These are phyloP conservation scores for Trypoxylus dichotomus DNA, from an alignment of 1,140 invertebrate species.

Conservation along the genomic window DNA sequence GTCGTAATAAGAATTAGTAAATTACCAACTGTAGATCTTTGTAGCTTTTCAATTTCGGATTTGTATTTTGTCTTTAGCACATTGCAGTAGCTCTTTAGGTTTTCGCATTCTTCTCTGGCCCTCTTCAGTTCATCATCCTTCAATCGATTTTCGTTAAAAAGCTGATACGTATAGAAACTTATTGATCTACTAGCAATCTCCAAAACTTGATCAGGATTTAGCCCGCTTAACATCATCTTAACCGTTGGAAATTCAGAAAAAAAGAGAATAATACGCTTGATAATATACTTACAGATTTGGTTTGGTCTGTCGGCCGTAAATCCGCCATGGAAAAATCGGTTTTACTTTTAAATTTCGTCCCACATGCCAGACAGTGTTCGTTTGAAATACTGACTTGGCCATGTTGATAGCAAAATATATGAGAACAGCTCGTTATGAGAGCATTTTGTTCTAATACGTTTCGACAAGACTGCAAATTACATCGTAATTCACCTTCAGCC, in stretches of 20 bases:
- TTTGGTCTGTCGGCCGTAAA: slow-evolving; percentile 36
- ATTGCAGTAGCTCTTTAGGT: slow-evolving; percentile 27
- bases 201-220: slow-evolving; percentile 35
- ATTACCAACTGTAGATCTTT: slow-evolving; percentile 26
- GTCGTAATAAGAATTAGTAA: background rate
- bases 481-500: slow-evolving; percentile 29
- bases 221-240: slow-evolving; percentile 36
- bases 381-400: slow-evolving; percentile 26
- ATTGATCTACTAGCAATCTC: slow-evolving; percentile 35
- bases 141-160: slow-evolving; percentile 28
- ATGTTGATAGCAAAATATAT: slow-evolving; percentile 37
- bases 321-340: slow-evolving; percentile 31
- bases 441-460: slow-evolving; percentile 24
- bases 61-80: slow-evolving; percentile 21
- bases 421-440: slow-evolving; percentile 36
- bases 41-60: slow-evolving; percentile 23
- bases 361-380: slow-evolving; percentile 34
- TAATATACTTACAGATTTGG: slow-evolving; percentile 34
- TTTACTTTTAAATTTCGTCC: slow-evolving; percentile 26
- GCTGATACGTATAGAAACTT: slow-evolving; percentile 37
- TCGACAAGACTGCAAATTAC: slow-evolving; percentile 35
- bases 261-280: background rate
- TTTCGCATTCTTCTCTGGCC: slow-evolving; percentile 1
- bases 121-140: slow-evolving; percentile 27
- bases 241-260: background rate